Conservation (phyloP, 1,140 invertebrate species). For the Cydia splendana region DNA sequence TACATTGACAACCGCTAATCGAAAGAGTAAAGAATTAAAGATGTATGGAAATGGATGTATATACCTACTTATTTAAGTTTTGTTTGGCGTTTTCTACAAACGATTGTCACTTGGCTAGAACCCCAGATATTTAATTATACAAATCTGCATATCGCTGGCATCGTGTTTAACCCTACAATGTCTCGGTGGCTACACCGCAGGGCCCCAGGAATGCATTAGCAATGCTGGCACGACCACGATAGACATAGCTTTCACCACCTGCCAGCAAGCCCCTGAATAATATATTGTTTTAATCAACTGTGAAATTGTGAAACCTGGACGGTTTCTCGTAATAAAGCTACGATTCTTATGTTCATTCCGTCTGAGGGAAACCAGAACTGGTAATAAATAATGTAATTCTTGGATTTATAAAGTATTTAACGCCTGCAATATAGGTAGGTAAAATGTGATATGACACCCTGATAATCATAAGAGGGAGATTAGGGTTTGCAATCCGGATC, state of each 20-base stretch:
- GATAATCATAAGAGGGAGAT: not conserved
- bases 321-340: not conserved
- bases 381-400: not conserved
- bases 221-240: not conserved
- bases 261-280: conserved; percentile 14
- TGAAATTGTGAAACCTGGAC: conserved; percentile 1
- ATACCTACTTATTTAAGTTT: too few species aligned
- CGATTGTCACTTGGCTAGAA: too few species aligned
- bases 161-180: conserved; percentile 4
- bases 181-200: not conserved
- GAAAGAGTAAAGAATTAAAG: too few species aligned
- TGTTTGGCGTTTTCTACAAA: too few species aligned
- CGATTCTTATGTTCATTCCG: conserved; percentile 12
- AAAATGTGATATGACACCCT: not conserved
- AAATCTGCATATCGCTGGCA: not conserved
- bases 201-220: conserved; percentile 8
- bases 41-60: too few species aligned
- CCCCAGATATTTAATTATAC: not conserved
- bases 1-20: too few species aligned
- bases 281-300: conserved; percentile 32
- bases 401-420: not conserved
- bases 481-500: too few species aligned
- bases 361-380: not conserved
- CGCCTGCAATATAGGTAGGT: not conserved
- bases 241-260: conserved; percentile 11